Percentiles rank a stretch among this genome's conserved stretches.
These are phyloP conservation scores for Podarcis cretensis DNA, from an alignment of 2,113 vertebrate genomes.

Conservation along the genomic window DNA sequence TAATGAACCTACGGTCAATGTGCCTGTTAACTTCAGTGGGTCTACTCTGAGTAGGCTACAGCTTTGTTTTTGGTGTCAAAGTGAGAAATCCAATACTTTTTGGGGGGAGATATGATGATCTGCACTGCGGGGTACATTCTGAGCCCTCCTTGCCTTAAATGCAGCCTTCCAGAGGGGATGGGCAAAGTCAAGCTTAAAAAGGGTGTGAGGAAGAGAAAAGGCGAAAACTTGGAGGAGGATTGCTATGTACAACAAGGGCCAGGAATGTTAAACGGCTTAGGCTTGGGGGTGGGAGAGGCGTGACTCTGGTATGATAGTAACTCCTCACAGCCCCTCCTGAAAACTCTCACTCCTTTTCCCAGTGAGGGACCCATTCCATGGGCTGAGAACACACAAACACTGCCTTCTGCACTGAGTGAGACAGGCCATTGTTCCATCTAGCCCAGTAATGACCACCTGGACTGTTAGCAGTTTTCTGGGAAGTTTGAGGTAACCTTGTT, in stretches of 20 bases:
- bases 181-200: background rate
- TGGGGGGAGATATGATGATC: background rate
- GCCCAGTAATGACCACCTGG: background rate
- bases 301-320: conserved; percentile 4
- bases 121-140: background rate
- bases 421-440: background rate
- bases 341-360: background rate
- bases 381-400: background rate
- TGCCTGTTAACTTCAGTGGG: no score
- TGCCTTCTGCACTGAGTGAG: no score
- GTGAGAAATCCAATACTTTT: background rate
- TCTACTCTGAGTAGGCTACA: background rate
- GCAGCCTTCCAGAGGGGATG: background rate
- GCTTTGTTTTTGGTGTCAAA: background rate
- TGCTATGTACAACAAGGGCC: background rate
- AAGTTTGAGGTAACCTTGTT: background rate
- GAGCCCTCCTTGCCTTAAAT: no score
- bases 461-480: background rate
- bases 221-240: background rate
- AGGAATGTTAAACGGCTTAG: background rate
- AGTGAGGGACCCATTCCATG: background rate
- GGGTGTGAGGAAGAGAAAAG: background rate
- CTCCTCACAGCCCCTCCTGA: background rate
- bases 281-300: background rate
- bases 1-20: no score